Base-by-base conservation (phyloP, 2,888 invertebrate genomes). In the Ischnura elegans region DNA sequence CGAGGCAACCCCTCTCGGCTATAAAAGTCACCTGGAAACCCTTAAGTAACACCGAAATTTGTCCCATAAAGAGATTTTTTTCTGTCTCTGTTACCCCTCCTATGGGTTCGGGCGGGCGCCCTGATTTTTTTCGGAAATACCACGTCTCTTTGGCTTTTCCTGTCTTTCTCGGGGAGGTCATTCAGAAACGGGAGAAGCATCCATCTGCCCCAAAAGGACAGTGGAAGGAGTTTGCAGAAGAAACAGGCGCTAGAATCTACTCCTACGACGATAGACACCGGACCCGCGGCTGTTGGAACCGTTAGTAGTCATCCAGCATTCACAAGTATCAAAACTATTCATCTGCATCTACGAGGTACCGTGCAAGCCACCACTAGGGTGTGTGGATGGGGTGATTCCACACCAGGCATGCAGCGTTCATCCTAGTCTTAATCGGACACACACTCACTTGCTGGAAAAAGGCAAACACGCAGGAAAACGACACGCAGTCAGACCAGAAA, bases 1-100 rank as follows among this genome's bases (percentile, higher is more conserved):
- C 76, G 1, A 2, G 3, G 13, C 76, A 21, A 25, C 36, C 76
- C 76, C 76, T 3, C 36, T 36, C 25, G 76, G 76, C 76, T 29
- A 76, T 76, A 76, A 76, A 76, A 76, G 36, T 76, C 76, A 76
- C 76, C 76, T 76, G 76, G 76, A 76, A 76, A 76, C 76, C 76
- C 76, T 76, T 76, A 76, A 76, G 76, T 76, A 76, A 76, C 76
- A 36, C 76, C 36, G 76, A 76, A 76, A 76, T 76, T 76, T 76
- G 76, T 76, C 76, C 36, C 76, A 76, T 76, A 76, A 76, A 76
- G 25, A 76, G 76, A 10, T 36, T 61, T n/a, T 61, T 61, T 61
- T 61, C 21, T 61, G 25, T 19, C 13, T 51, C 51, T 51, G 2
- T 19, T 51, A 13, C 51, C 19, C 51, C 51, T 61, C 61, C 25